Conservation (phyloP, 2,888 invertebrate species). For the Lissonota sp. region DNA sequence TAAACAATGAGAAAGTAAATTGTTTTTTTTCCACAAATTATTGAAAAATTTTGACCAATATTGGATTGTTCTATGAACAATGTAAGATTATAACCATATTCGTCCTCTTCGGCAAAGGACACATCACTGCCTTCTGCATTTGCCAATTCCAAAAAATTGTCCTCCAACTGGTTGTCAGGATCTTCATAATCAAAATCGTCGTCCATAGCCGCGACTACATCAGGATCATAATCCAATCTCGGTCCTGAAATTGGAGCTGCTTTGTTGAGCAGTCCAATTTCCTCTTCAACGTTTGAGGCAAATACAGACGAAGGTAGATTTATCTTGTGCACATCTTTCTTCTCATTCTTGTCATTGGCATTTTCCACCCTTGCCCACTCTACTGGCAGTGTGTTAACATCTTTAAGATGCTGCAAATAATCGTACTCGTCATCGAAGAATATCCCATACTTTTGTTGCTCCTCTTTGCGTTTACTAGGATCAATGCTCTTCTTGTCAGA, state of each 20-base stretch:
- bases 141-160: conserved; percentile 95
- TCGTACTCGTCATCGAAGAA: conserved; percentile 98
- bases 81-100: conserved; percentile 63
- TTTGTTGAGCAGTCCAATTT: conserved; percentile 92
- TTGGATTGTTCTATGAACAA: neutral
- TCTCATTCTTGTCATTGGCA: conserved; percentile 70
- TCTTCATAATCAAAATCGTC: conserved; percentile 95
- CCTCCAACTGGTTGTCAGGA: conserved; percentile 94
- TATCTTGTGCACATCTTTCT: conserved; percentile 82
- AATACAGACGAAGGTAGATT: conserved; percentile 94
- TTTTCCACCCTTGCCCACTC: conserved; percentile 85
- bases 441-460: conserved; percentile 94
- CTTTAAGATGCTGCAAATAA: conserved; percentile 95
- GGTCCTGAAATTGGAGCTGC: conserved; percentile 89
- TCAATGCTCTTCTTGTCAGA: conserved; percentile 73
- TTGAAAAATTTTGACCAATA: conserved; percentile 37
- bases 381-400: conserved; percentile 85
- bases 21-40: neutral
- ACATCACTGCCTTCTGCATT: conserved; percentile 85
- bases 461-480: conserved; percentile 86
- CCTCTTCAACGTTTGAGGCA: conserved; percentile 93
- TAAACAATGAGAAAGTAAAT: conserved; percentile 7
- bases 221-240: conserved; percentile 93
- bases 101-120: conserved; percentile 81
- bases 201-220: conserved; percentile 96